Conservation (phyloP, 2,113 vertebrate genomes). For the Lonchura striata region DNA sequence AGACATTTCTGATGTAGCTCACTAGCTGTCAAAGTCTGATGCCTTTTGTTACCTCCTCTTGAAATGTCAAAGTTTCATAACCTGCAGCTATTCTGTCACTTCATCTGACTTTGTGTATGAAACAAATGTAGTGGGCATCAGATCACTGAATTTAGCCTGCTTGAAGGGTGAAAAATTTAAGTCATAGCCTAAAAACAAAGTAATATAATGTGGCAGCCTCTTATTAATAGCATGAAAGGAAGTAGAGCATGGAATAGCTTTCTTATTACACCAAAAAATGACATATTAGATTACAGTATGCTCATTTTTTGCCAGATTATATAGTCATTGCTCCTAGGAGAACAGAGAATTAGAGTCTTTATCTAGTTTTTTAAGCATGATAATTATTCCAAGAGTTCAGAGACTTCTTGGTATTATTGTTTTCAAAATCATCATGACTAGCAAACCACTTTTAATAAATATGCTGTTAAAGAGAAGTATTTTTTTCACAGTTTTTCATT, state of each 20-base stretch:
- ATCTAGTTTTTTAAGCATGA: neutral
- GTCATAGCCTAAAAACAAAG: neutral
- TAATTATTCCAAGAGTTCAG: neutral
- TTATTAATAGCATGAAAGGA: constrained; percentile 43
- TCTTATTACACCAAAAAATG: constrained; percentile 33
- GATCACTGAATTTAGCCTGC: constrained; percentile 3
- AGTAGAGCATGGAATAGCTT: constrained; percentile 45
- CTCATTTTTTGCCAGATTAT: constrained; percentile 16
- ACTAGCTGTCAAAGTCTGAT: neutral
- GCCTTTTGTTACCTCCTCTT: neutral
- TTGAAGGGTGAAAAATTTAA: constrained; percentile 38
- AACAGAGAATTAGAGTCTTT: neutral
- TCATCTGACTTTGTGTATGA: constrained; percentile 11
- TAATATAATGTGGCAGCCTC: constrained; percentile 36
- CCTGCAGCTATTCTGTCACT: constrained; percentile 41
- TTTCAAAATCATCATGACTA: neutral
- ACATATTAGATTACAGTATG: neutral
- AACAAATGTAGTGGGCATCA: constrained; percentile 20
- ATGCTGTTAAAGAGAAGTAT: neutral
- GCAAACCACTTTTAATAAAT: neutral
- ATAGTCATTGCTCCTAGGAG: neutral
- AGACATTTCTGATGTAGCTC: neutral
- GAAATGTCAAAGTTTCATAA: constrained; percentile 4
- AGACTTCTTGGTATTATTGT: neutral
- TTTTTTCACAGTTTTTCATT: neutral